Base-by-base conservation (phyloP, 2,888 invertebrate genomes). In the Drosophila maculinotata region DNA sequence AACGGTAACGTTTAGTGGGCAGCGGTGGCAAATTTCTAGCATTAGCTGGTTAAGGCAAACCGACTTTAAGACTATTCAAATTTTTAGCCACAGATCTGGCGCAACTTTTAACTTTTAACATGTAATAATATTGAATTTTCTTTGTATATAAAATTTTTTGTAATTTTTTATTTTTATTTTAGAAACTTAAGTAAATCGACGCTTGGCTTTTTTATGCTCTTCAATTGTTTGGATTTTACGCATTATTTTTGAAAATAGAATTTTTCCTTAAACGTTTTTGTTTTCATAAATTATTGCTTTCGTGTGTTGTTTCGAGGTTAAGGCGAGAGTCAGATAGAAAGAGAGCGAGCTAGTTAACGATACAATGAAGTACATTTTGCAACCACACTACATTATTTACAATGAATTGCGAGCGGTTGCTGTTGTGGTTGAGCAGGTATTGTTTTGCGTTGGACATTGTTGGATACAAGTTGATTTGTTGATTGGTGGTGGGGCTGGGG, bases 191-290 rank as follows among this genome's bases (percentile, higher is more conserved):
- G 66, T 79, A 74, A 86, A 88, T 85, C 84, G 84, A 85, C 84
- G 87, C 80, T 88, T 87, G 84, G 88, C 68, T 75, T 69, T 75
- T 69, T 74, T 69, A 73, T 74, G 79, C 85, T 83, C 51, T 73
- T 87, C 82, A 84, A 77, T 75, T 76, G 30, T 42, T 56, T 74
- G 36, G 60, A 62, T 41, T 63, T 68, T 39, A 70, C 47, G 54
- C 58, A n/a, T 54, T 51, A 42, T 62, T 53, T 41, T 26, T 38
- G n/a, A n/a, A n/a, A 48, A 48, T 33, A n/a, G 31, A 31, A 41
- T 30, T 30, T 47, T 25, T 47, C 41, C 3, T 23, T 4, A 10
- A n/a, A n/a, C n/a, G 10, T 33, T 33, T 26, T 15, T 33, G 10
- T 31, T 41, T 33, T 20, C 23, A 8, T n/a, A 10, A 26, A 25